Evolutionary conservation across 1,140 invertebrate genomes (phyloP).

Genomic region (Drosophila tsacasi): DNA sequence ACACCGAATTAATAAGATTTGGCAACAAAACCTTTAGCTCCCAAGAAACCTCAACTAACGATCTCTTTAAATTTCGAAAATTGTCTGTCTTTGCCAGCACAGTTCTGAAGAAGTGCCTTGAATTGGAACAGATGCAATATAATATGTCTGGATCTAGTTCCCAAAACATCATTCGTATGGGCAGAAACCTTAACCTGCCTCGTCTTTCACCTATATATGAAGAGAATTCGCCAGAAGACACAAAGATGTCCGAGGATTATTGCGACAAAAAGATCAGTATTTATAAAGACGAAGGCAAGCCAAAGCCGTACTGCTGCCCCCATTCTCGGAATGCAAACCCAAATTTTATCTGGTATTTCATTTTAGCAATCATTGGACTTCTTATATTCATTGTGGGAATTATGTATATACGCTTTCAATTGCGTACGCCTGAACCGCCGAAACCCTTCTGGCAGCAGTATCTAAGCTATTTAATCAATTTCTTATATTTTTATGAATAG

Average conservation of each 20-base stretch:
- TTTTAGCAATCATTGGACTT: background rate
- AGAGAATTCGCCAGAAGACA: background rate
- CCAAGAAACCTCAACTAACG: background rate
- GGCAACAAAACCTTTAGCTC: background rate
- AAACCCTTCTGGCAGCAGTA: background rate
- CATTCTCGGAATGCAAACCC: too few species aligned
- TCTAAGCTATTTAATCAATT: background rate
- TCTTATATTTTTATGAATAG: background rate
- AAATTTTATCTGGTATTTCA: background rate
- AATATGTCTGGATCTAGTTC: background rate
- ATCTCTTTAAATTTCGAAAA: background rate
- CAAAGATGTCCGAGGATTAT: background rate
- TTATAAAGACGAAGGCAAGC: background rate
- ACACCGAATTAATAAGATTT: background rate
- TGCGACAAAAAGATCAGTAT: background rate
- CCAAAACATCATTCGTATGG: background rate
- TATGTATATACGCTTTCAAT: background rate
- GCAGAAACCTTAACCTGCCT: background rate
- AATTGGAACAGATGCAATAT: background rate
- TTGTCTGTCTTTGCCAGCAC: background rate
- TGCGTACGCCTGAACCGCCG: background rate
- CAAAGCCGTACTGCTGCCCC: background rate
- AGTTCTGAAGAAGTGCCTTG: background rate
- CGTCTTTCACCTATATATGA: background rate
- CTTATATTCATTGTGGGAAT: background rate